These are phyloP conservation scores for Leucoraja ocellata DNA, from an alignment of 2,797 vertebrate genomes.

Conservation along the genomic window DNA sequence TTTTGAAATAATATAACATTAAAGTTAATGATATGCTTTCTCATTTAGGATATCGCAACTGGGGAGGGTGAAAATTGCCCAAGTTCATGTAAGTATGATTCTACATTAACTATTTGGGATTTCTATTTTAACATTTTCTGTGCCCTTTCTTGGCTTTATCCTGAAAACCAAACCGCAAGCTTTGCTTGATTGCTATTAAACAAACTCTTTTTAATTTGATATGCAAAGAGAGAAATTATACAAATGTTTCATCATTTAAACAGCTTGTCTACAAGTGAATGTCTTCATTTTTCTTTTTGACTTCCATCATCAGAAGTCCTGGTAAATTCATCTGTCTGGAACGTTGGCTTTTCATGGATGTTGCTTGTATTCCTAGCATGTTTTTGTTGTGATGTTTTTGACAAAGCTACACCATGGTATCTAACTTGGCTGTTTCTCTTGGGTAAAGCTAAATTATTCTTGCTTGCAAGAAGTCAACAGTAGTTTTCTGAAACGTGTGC, in stretches of 20 bases:
- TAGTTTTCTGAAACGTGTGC: background rate
- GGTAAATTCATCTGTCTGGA: too few relatives aligned
- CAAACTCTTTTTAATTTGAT: background rate
- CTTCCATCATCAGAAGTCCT: too few relatives aligned
- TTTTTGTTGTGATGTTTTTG: too few relatives aligned
- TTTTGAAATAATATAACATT: background rate
- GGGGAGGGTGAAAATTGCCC: constrained; percentile 20
- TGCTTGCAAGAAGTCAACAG: background rate
- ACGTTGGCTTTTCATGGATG: too few relatives aligned
- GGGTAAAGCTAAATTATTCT: background rate
- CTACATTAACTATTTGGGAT: background rate
- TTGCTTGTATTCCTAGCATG: too few relatives aligned
- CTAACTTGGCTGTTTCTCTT: too few relatives aligned
- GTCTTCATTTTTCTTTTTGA: too few relatives aligned
- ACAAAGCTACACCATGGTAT: background rate
- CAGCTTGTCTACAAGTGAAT: too few relatives aligned
- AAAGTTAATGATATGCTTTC: background rate
- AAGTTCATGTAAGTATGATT: constrained; percentile 23
- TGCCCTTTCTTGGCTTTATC: background rate
- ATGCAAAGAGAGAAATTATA: background rate
- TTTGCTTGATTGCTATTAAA: background rate
- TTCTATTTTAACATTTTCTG: background rate
- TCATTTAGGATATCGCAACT: background rate
- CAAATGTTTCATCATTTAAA: too few relatives aligned
- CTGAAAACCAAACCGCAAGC: background rate